Evolutionary conservation across 2,888 invertebrate genomes (phyloP).

Genomic region (Sericinus montela): DNA sequence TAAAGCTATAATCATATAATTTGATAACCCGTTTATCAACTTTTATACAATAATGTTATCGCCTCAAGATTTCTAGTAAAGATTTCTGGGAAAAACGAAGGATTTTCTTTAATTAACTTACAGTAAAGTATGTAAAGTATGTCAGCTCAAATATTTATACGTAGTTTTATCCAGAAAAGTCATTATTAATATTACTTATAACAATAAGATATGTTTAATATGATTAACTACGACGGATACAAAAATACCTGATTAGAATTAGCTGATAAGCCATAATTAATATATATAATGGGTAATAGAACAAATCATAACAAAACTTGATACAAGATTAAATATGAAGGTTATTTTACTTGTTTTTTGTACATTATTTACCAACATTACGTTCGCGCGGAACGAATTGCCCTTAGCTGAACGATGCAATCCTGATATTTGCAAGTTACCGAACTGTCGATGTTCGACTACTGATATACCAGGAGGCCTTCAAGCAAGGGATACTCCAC

Average conservation of each 20-base stretch:
- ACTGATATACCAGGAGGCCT: slow-evolving; percentile 54
- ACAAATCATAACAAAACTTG: slow-evolving; percentile 38
- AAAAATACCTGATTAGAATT: slow-evolving; percentile 1
- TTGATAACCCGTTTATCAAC: no score
- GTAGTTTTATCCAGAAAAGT: no score
- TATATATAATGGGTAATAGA: background rate
- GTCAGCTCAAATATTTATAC: no score
- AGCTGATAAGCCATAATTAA: background rate
- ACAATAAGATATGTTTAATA: background rate
- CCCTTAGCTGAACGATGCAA: slow-evolving; percentile 36
- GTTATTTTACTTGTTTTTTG: background rate
- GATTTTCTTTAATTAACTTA: no score
- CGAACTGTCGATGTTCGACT: slow-evolving; percentile 64
- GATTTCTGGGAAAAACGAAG: no score
- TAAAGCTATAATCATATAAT: no score
- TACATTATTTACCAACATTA: background rate
- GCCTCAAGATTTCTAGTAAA: no score
- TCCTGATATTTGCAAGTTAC: slow-evolving; percentile 48
- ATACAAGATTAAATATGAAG: background rate
- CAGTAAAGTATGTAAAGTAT: no score
- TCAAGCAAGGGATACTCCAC: slow-evolving; percentile 51
- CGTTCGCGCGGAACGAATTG: slow-evolving; percentile 6
- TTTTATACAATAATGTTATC: no score
- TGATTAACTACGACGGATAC: background rate
- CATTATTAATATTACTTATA: no score